phyloP scores from a whole-genome alignment of 64 coral and sea anemone genomes.

The Montipora efflorescens region DNA sequence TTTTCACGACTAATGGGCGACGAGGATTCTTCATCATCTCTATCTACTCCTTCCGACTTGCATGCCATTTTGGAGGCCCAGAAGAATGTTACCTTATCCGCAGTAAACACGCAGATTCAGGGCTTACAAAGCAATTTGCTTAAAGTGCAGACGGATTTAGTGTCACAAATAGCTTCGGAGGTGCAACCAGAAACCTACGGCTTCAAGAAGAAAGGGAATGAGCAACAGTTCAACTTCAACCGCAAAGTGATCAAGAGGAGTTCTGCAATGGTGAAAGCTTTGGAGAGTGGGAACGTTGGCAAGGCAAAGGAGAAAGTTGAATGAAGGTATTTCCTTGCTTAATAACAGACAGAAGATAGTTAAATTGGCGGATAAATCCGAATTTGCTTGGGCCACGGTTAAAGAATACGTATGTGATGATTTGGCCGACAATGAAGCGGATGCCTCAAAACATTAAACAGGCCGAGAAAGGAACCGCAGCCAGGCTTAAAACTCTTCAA shows the following conservation, averaged over 20 bases:
- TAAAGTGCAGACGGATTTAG: not conserved
- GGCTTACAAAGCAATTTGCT: constrained; percentile 22
- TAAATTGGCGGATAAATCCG: constrained; percentile 8
- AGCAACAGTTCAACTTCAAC: too few relatives aligned
- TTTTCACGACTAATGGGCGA: too few relatives aligned
- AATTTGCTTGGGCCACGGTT: not conserved
- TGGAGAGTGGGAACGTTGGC: not conserved
- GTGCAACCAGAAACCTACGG: not conserved
- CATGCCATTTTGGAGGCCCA: not conserved
- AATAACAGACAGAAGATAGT: constrained; percentile 7
- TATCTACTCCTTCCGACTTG: not conserved
- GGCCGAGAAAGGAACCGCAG: not conserved
- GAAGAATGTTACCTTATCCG: not conserved
- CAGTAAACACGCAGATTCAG: not conserved
- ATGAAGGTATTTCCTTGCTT: constrained; percentile 17
- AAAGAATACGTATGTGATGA: constrained; percentile 51
- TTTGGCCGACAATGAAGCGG: constrained; percentile 48
- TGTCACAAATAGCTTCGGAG: not conserved
- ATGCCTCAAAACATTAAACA: constrained; percentile 55
- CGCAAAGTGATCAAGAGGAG: too few relatives aligned
- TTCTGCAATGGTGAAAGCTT: too few relatives aligned
- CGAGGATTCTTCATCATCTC: constrained; percentile 3
- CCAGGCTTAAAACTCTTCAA: constrained; percentile 3
- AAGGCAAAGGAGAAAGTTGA: constrained; percentile 12
- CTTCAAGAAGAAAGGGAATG: constrained; percentile 14